phyloP scores from a whole-genome alignment of 2,797 vertebrate genomes.

The Poeciliopsis paucimaculata region DNA sequence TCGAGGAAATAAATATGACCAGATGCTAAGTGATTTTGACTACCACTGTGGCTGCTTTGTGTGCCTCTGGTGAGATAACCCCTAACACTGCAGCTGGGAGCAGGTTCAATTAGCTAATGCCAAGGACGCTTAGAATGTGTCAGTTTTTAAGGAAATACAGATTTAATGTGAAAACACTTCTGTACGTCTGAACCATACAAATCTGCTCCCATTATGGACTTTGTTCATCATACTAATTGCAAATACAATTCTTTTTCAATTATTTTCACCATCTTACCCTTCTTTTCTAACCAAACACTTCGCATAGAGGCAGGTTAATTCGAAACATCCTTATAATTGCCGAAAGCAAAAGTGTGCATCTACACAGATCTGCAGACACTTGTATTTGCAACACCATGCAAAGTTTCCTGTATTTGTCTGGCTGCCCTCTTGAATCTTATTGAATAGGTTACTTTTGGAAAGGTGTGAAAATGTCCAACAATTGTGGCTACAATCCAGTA shows the following conservation, averaged over 20 bases:
- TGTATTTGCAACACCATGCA: background rate
- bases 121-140: background rate
- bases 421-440: no score
- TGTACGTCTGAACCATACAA: background rate
- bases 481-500: no score
- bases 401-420: background rate
- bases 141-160: background rate
- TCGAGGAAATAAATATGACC: background rate
- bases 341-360: conserved; percentile 2
- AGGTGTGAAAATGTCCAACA: background rate
- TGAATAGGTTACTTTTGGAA: background rate
- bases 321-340: background rate
- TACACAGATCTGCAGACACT: background rate
- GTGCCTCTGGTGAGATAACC: background rate
- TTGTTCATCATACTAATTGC: background rate
- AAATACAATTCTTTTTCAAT: background rate
- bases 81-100: background rate
- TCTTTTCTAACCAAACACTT: background rate
- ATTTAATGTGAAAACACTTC: background rate
- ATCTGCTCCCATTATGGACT: background rate
- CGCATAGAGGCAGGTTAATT: background rate
- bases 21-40: background rate
- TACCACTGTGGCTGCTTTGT: background rate
- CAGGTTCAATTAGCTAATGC: background rate
- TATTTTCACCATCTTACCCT: background rate